Percentiles rank a stretch among this genome's conserved stretches.
These are phyloP conservation scores for Phalanger gymnotis DNA, from an alignment of 2,797 vertebrate species.

Conservation along the genomic window DNA sequence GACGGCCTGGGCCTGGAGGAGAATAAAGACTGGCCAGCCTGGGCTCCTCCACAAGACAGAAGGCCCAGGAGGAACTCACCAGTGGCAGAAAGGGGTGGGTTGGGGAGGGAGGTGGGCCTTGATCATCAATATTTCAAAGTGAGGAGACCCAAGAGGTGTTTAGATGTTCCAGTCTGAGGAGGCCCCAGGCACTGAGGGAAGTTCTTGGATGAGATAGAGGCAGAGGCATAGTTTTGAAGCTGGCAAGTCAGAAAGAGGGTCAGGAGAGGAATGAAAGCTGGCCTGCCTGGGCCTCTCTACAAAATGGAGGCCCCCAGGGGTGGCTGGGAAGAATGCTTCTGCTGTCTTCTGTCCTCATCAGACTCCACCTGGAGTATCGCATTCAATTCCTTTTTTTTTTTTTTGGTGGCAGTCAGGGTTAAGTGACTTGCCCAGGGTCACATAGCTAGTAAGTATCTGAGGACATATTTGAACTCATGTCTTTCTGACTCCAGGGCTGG, in stretches of 20 bases:
- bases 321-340: background rate
- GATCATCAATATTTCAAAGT: background rate
- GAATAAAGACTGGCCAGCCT: background rate
- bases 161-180: background rate
- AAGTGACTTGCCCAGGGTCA: background rate
- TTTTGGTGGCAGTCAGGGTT: background rate
- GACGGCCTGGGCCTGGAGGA: background rate
- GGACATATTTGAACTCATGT: background rate
- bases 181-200: too few species aligned
- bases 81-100: background rate
- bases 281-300: background rate
- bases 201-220: background rate
- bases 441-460: background rate
- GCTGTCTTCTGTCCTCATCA: background rate
- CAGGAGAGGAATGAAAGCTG: background rate
- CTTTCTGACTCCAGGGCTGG: background rate
- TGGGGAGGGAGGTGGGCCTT: background rate
- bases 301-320: background rate
- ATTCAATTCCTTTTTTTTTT: background rate
- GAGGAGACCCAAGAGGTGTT: background rate
- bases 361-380: background rate
- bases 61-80: background rate
- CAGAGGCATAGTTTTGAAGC: background rate
- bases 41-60: background rate
- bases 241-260: background rate